Evolutionary conservation across 2,113 vertebrate genomes (phyloP), one percentile per base, ranked within the genome.

Genomic region (Scortum barcoo): DNA sequence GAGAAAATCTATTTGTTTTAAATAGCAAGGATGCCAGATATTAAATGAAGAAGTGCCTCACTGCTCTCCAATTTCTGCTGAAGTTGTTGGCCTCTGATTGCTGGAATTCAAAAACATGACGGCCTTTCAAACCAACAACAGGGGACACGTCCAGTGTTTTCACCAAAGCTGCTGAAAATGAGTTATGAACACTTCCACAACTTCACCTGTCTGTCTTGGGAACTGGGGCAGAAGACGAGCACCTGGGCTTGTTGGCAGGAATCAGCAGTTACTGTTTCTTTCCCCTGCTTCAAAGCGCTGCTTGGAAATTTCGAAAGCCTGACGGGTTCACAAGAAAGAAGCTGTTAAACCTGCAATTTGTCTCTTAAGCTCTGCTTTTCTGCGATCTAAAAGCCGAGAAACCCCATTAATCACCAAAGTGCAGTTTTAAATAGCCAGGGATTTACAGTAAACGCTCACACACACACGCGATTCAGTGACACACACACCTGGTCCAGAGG

Each of bases 191-290:
- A 57, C 24, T 46, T 22, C 26, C 22, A 70, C 40, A 54, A 57
- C 5, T 65, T 81, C 70, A 73, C 53, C 46, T 48, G 51, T 13
- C 4, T 71, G 75, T 74, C 50, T 67, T 70, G 57, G 68, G 42
- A 85, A 82, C 65, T 63, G 74, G 67, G 22, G 63, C 75, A 80
- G 62, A 65, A 68, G 40, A 53, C 14, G 20, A 30, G 81, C 81
- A 89, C 72, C 84, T 83, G 85, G 54, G 5, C 56, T 75, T 66
- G 30, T 69, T 88, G 83, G 78, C 79, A 54, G 68, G 66, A 74
- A 30, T 65, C 65, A n/a, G 44, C 61, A 1, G 3, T 28, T 72
- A 14, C 19, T 26, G 13, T 65, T 70, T 66, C 17, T 67, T 80
- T 58, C 7, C 40, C 46, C 57, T 62, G 54, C 33, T 71, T 78